Base-by-base conservation (phyloP, 2,888 invertebrate genomes). In the Deilephila porcellus region DNA sequence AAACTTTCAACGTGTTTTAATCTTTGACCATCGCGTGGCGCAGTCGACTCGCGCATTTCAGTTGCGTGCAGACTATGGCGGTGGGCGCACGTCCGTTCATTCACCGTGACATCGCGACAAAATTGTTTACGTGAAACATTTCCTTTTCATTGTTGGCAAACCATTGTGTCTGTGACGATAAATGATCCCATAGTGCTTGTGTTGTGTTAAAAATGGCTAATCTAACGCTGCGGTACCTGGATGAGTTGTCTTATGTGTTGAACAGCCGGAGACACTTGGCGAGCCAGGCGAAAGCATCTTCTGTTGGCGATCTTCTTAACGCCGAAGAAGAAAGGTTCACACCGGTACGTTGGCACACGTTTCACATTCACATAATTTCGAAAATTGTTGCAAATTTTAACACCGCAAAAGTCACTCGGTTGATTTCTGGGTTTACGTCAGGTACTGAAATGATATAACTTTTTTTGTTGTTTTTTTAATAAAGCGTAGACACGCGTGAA, bases 171-270 rank as follows among this genome's bases (percentile, higher is more conserved):
- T 80, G 86, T 85, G 81, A 79, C 80, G 79, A 76, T 84, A 79
- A 80, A 84, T 84, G 81, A 75, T 80, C 76, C 79, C 77, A 63
- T 74, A 79, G 79, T 80, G 81, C 75, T 78, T 77, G 86, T 83
- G 83, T 80, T 82, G 81, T 84, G 83, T 82, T 75, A 75, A 76
- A 67, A 82, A 94, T 94, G 94, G 93, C 94, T 45, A 94, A 93
- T 81, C 85, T 95, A 81, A 94, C 95, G 77, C 83, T 95, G 73
- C 86, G 94, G 62, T 95, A 95, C 89, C 91, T 95, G 91, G 95
- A 95, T 86, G 95, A 95, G 88, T 82, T 95, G 78, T 94, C 94
- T 45, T 94, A 90, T 81, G 95, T 95, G 76, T 82, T 95, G 88
- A 94, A 93, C 77, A 92, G 89, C 81, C 85, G 95, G 80, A 86